phyloP scores from a whole-genome alignment of 2,888 invertebrate genomes.

The Yponomeuta plumbellus region DNA sequence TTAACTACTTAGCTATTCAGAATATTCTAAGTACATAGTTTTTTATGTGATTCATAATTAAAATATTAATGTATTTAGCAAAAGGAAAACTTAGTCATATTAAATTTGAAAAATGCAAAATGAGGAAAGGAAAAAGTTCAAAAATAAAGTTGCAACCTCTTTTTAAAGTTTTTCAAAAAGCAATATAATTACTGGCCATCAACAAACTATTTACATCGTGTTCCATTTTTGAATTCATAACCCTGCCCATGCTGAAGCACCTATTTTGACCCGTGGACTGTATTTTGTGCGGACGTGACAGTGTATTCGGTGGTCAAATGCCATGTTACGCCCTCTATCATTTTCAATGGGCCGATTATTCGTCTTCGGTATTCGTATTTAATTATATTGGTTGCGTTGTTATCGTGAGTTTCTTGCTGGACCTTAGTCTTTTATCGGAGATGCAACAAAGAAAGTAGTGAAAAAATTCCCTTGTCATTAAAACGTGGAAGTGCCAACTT shows the following conservation, averaged over 20 bases:
- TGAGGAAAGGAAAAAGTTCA: neutral
- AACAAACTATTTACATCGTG: neutral
- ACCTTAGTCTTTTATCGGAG: too few relatives aligned
- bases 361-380: neutral
- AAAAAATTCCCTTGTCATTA: too few relatives aligned
- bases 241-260: neutral
- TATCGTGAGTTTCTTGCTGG: too few relatives aligned
- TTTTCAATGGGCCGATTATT: slow-evolving; percentile 6
- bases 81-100: too few relatives aligned
- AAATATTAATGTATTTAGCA: too few relatives aligned
- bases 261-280: neutral
- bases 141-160: neutral
- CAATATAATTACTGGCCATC: neutral
- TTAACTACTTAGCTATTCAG: neutral
- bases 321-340: slow-evolving; percentile 19
- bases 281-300: slow-evolving; percentile 34
- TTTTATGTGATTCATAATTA: too few relatives aligned
- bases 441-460: too few relatives aligned
- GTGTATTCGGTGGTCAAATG: slow-evolving; percentile 29
- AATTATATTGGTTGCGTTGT: neutral
- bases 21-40: too few relatives aligned
- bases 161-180: neutral
- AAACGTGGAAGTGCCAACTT: neutral
- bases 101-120: neutral
- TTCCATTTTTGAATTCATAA: neutral